Conservation (phyloP, 1,140 invertebrate genomes). For the Tetramorium alpestre region DNA sequence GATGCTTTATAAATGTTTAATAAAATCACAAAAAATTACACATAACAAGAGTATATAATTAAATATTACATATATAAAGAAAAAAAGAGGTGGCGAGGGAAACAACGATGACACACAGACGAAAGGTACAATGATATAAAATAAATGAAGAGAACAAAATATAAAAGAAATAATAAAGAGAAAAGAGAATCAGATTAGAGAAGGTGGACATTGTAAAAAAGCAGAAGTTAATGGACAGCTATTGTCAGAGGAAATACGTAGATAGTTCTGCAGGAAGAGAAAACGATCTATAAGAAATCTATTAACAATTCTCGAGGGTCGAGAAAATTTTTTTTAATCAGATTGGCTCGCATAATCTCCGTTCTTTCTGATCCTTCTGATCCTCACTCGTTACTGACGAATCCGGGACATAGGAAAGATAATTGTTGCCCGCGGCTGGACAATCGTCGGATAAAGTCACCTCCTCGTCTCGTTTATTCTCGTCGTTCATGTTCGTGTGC, state of each 20-base stretch:
- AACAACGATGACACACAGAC: not conserved
- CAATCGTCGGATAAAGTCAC: constrained; percentile 63
- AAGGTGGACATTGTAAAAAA: not conserved
- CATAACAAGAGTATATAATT: not conserved
- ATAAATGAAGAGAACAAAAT: constrained; percentile 9
- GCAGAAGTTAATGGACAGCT: not conserved
- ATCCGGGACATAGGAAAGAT: constrained; percentile 7
- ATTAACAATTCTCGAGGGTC: not conserved
- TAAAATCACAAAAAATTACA: not conserved
- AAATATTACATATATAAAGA: not conserved
- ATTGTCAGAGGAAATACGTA: not conserved
- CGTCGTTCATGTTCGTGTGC: constrained; percentile 11
- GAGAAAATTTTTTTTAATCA: constrained; percentile 7
- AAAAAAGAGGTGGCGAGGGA: not conserved
- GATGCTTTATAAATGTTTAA: not conserved
- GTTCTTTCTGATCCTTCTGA: not conserved
- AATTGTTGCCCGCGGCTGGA: constrained; percentile 66
- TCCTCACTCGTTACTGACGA: not conserved
- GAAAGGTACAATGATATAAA: not conserved
- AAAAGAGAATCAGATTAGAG: not conserved
- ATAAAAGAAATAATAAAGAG: not conserved
- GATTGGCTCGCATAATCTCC: constrained; percentile 8
- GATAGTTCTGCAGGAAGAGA: not conserved
- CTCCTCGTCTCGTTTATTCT: constrained; percentile 43
- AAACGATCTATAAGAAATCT: constrained; percentile 30